Conservation (phyloP, 2,888 invertebrate species). For the Baronia brevicornis region DNA sequence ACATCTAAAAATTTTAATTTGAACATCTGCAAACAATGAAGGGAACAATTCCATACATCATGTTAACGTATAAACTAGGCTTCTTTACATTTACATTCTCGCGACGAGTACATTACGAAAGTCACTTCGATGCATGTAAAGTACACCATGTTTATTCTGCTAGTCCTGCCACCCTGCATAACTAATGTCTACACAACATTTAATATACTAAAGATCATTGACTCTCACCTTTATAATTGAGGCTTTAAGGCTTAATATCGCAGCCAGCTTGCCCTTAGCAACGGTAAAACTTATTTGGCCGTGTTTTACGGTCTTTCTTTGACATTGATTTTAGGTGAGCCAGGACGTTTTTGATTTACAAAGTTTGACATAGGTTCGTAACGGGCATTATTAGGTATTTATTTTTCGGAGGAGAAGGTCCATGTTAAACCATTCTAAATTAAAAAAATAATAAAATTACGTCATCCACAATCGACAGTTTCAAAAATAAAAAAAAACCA, state of each 20-base stretch:
- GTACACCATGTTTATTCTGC: conserved; percentile 69
- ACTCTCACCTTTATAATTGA: conserved; percentile 25
- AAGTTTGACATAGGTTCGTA: conserved; percentile 29
- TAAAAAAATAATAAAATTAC: conserved; percentile 1
- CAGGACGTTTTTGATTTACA: conserved; percentile 44
- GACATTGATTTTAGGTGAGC: conserved; percentile 60
- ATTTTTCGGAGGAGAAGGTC: conserved; percentile 6
- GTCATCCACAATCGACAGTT: not conserved
- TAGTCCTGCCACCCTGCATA: conserved; percentile 63
- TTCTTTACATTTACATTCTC: conserved; percentile 60
- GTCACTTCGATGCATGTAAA: conserved; percentile 71
- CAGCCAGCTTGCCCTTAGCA: conserved; percentile 21
- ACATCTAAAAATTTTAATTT: not conserved
- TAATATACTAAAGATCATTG: conserved; percentile 19
- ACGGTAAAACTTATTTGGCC: conserved; percentile 47
- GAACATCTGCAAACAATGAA: conserved; percentile 15
- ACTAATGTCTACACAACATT: conserved; percentile 46
- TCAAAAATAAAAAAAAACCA: not conserved
- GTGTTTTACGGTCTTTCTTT: conserved; percentile 52
- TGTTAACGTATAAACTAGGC: conserved; percentile 47
- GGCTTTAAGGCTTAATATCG: conserved; percentile 34
- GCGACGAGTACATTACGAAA: conserved; percentile 66
- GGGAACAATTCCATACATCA: conserved; percentile 34
- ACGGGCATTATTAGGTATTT: conserved; percentile 23
- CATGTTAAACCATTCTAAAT: not conserved